Evolutionary conservation across 2,888 invertebrate genomes (phyloP).

Genomic region (Drosophila percnosoma): DNA sequence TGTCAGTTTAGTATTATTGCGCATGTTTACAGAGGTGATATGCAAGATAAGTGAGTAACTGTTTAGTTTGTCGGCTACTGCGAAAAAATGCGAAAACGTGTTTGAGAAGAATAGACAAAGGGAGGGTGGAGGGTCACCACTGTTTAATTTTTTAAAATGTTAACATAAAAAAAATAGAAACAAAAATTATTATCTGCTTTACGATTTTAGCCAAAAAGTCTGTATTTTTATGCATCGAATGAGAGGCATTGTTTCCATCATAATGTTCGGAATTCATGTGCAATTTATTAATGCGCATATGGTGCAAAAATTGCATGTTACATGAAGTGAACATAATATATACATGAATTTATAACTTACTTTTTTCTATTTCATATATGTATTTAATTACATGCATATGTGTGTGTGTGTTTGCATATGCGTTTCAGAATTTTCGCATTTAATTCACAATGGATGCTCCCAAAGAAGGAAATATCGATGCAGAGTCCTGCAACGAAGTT

Average conservation of each 20-base stretch:
- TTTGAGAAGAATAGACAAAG: not conserved
- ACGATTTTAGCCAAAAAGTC: not conserved
- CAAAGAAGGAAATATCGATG: conserved; percentile 58
- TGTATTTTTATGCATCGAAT: not conserved
- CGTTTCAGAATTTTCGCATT: conserved; percentile 42
- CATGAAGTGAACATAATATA: not conserved
- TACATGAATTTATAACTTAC: not conserved
- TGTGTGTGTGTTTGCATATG: conserved; percentile 12
- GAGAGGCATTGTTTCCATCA: not conserved
- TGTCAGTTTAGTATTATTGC: not conserved
- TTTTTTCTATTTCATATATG: not conserved
- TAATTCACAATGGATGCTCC: conserved; percentile 65
- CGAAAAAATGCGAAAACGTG: conserved; percentile 2
- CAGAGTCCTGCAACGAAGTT: conserved; percentile 64
- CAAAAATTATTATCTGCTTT: not conserved
- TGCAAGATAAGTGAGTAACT: not conserved
- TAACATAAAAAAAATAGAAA: not conserved
- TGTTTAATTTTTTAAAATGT: not conserved
- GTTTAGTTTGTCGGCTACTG: not conserved
- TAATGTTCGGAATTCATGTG: not conserved
- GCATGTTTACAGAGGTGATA: too few relatives aligned
- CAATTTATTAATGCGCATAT: conserved; percentile 14
- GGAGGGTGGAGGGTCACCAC: not conserved
- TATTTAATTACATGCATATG: conserved; percentile 8
- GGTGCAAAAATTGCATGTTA: not conserved